Evolutionary conservation across 2,888 invertebrate species (phyloP).

Genomic region (Tineola bisselliella): DNA sequence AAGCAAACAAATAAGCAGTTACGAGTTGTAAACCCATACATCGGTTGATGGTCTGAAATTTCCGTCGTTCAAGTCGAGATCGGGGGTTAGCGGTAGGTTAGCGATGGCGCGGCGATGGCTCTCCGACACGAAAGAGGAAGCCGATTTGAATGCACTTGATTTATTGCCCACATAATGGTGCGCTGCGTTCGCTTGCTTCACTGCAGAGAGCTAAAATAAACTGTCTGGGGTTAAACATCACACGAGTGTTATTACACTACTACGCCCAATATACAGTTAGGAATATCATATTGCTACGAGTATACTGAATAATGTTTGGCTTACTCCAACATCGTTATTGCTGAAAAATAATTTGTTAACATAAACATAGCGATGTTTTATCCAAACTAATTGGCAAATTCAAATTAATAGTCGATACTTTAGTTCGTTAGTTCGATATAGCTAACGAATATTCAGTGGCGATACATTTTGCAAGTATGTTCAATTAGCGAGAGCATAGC

Average conservation of each 20-base stretch:
- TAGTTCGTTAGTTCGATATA: conserved; percentile 66
- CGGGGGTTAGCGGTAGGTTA: background rate
- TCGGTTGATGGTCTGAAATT: conserved; percentile 27
- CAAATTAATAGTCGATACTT: conserved; percentile 65
- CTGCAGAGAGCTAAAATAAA: conserved; percentile 10
- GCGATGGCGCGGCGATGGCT: conserved; percentile 32
- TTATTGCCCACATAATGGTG: conserved; percentile 56
- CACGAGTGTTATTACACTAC: background rate
- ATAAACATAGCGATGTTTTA: background rate
- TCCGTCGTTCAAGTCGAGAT: conserved; percentile 32
- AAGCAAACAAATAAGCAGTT: conserved; percentile 2
- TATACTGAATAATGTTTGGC: background rate
- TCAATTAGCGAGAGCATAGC: too few species aligned
- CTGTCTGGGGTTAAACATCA: conserved; percentile 7
- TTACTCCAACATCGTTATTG: background rate
- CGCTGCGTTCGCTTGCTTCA: conserved; percentile 29
- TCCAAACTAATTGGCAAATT: conserved; percentile 39
- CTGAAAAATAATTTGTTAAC: too few species aligned
- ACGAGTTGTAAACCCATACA: conserved; percentile 9
- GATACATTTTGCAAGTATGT: background rate
- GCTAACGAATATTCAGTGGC: conserved; percentile 30
- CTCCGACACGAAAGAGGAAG: conserved; percentile 60
- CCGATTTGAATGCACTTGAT: conserved; percentile 63
- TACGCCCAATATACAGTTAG: background rate
- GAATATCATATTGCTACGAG: background rate